Conservation (phyloP, 2,888 invertebrate genomes). For the Sipunculus nudus region DNA sequence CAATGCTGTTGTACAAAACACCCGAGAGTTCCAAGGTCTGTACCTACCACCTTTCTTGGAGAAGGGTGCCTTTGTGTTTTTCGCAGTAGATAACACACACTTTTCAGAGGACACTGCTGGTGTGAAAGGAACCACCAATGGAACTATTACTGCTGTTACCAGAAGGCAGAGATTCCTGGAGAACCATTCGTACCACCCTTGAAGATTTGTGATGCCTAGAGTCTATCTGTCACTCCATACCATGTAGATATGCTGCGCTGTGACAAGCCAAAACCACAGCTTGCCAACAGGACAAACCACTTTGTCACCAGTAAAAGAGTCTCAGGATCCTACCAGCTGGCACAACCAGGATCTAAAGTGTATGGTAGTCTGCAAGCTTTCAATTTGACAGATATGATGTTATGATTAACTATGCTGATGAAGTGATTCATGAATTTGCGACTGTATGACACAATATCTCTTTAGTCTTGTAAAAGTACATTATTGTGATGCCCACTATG, state of each 20-base stretch:
- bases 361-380: too few relatives aligned
- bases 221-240: conserved; percentile 18
- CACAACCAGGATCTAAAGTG: conserved; percentile 22
- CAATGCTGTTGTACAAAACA: conserved; percentile 28
- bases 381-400: too few relatives aligned
- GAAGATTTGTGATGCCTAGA: conserved; percentile 12
- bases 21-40: conserved; percentile 9
- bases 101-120: conserved; percentile 27
- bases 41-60: conserved; percentile 26
- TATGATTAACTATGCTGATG: too few relatives aligned
- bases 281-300: neutral
- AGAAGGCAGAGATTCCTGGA: conserved; percentile 15
- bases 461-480: too few relatives aligned
- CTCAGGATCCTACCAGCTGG: conserved; percentile 13
- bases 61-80: conserved; percentile 24
- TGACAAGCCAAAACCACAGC: conserved; percentile 21
- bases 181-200: conserved; percentile 14
- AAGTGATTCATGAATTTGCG: too few relatives aligned
- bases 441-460: too few relatives aligned
- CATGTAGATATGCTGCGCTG: conserved; percentile 13
- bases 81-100: conserved; percentile 25
- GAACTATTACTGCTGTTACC: conserved; percentile 23
- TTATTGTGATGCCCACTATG: too few relatives aligned
- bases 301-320: conserved; percentile 3
- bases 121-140: conserved; percentile 24